Percentiles rank a stretch among this genome's conserved stretches.
These are phyloP conservation scores for Entelurus aequoreus DNA, from an alignment of 2,113 vertebrate species.

Conservation along the genomic window DNA sequence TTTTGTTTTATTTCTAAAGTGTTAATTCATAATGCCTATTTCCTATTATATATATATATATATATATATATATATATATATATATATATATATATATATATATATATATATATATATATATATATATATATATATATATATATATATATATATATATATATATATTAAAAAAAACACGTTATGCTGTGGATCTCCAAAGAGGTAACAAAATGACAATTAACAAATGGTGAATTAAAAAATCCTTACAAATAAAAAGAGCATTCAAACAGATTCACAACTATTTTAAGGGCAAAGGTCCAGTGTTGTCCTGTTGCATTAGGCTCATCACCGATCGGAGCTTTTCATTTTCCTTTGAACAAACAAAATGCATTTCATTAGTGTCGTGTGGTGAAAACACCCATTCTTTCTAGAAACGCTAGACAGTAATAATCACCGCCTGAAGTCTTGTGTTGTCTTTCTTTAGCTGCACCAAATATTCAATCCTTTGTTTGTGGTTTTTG, in stretches of 20 bases:
- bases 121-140: too few species aligned
- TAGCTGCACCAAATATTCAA: conserved; percentile 92
- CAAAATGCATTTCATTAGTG: background rate
- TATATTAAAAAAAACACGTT: too few species aligned
- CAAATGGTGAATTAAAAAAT: background rate
- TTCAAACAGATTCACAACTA: conserved; percentile 2
- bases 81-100: too few species aligned
- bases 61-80: too few species aligned
- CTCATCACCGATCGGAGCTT: conserved; percentile 75
- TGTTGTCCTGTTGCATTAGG: conserved; percentile 29
- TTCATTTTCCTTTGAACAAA: conserved; percentile 74
- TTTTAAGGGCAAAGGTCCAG: conserved; percentile 19
- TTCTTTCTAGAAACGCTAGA: background rate
- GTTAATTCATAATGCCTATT: too few species aligned
- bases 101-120: too few species aligned
- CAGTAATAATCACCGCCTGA: conserved; percentile 73
- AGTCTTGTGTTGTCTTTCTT: conserved; percentile 87
- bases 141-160: too few species aligned
- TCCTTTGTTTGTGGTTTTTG: conserved; percentile 91
- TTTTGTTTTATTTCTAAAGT: background rate
- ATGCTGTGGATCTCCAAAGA: background rate
- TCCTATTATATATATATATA: too few species aligned
- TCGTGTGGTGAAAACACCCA: background rate
- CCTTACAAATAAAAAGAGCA: background rate
- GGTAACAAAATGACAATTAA: background rate